Base-by-base conservation (phyloP, 2,888 invertebrate genomes). In the Dione vanillae region DNA sequence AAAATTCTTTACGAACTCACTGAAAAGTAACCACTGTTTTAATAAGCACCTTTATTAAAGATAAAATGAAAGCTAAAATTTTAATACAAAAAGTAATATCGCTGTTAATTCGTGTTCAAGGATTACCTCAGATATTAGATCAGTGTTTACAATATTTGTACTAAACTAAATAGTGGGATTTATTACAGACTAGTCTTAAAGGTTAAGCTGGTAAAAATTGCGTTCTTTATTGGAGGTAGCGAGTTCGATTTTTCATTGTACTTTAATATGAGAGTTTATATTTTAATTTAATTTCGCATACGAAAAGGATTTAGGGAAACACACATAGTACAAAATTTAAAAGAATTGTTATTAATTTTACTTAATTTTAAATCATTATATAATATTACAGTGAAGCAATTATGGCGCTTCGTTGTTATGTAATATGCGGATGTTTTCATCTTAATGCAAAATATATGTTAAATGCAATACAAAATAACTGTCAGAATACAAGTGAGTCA, bases 11-110 rank as follows among this genome's bases (percentile, higher is more conserved):
- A 70, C 52, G 64, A 65, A 45, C 40, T 54, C 65, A 51, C 59
- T 69, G 65, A 61, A 64, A 69, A 64, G 59, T n/a, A 61, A 40
- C 71, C 56, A 67, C 65, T 52, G 67, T 70, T 72, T 72, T 69
- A 72, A 67, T 72, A 70, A 66, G 43, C 10, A 69, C 27, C 35
- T 65, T 68, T 61, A 68, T 69, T 71, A 45, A 59, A 59, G 59
- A 20, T 51, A 65, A 65, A n/a, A n/a, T n/a, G n/a, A n/a, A 52
- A 58, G n/a, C 66, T 61, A 72, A 69, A 62, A 61, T 72, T 72
- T 72, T 70, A 66, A 72, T 72, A 69, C 62, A 69, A 61, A 68
- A 62, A n/a, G 65, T 61, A 65, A 70, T 62, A 62, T 61, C 43
- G 51, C 52, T 51, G 43, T 69, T 66, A 62, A 62, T 54, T 45